Conservation (phyloP, 1,140 invertebrate genomes). For the Drosophila arizonae region DNA sequence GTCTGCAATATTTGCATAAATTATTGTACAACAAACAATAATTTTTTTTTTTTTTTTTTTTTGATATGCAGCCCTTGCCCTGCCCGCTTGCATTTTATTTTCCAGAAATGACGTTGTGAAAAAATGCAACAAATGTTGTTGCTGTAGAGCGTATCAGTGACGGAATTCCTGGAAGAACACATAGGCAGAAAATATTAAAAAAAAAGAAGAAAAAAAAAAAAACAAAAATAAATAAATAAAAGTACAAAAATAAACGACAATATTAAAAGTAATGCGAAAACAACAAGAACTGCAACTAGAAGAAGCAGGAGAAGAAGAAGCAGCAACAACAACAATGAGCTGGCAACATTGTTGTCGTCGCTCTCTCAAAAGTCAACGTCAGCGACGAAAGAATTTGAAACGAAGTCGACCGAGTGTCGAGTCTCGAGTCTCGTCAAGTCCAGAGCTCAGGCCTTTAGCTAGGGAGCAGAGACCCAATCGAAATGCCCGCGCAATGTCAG, state of each 20-base stretch:
- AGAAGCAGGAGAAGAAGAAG: constrained; percentile 29
- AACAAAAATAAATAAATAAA: constrained; percentile 5
- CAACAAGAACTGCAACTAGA: constrained; percentile 38
- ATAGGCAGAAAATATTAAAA: constrained; percentile 57
- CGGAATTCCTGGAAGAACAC: constrained; percentile 78
- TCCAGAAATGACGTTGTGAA: constrained; percentile 77
- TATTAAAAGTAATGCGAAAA: constrained; percentile 28
- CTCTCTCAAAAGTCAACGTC: constrained; percentile 38
- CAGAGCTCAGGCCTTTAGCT: neutral
- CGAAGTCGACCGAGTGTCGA: constrained; percentile 3
- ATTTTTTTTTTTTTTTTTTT: constrained; percentile 22
- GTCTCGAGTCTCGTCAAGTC: neutral
- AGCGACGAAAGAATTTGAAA: constrained; percentile 53
- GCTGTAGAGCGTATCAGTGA: constrained; percentile 60
- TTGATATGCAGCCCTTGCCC: neutral
- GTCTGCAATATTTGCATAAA: constrained; percentile 80
- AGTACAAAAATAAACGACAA: neutral
- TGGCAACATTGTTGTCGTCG: constrained; percentile 35
- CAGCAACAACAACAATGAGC: constrained; percentile 21
- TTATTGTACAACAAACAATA: constrained; percentile 74
- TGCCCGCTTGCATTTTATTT: constrained; percentile 55
- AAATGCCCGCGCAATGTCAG: constrained; percentile 18
- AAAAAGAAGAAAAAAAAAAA: constrained; percentile 21
- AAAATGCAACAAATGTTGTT: constrained; percentile 65
- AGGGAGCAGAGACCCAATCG: too few relatives aligned